Conservation (phyloP, 2,113 vertebrate genomes). For the Sprattus sprattus region DNA sequence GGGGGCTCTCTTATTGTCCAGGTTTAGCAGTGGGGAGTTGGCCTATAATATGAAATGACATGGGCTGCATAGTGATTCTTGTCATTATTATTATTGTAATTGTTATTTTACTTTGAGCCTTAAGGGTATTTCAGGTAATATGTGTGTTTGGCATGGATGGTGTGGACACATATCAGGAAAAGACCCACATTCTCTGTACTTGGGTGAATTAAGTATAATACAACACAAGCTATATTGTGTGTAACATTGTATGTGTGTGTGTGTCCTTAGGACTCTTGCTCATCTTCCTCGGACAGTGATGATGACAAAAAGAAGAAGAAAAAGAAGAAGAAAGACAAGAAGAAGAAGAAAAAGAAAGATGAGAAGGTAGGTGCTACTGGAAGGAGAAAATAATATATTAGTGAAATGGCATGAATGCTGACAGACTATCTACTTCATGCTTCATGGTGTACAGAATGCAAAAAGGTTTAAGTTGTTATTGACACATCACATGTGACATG, state of each 20-base stretch:
- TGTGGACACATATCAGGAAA: too few relatives aligned
- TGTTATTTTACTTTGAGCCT: neutral
- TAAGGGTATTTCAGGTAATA: neutral
- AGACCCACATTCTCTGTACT: too few relatives aligned
- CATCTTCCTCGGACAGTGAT: slow-evolving; percentile 48
- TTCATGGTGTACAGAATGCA: neutral
- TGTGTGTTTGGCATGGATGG: neutral
- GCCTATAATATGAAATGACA: neutral
- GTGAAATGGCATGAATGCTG: neutral
- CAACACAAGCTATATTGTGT: neutral
- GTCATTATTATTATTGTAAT: neutral
- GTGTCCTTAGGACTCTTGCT: slow-evolving; percentile 7
- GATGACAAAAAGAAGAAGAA: slow-evolving; percentile 57
- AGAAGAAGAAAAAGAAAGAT: neutral
- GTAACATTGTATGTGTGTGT: neutral
- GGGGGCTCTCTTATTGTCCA: neutral
- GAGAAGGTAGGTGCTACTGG: neutral
- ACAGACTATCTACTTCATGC: neutral
- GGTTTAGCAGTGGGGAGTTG: neutral
- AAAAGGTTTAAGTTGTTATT: neutral
- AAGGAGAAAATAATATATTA: neutral
- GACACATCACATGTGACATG: neutral
- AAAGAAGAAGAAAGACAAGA: slow-evolving; percentile 11
- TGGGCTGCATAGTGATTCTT: neutral
- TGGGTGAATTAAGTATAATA: too few relatives aligned